Evolutionary conservation across 2,113 vertebrate genomes (phyloP).

Genomic region (Salvator merianae): DNA sequence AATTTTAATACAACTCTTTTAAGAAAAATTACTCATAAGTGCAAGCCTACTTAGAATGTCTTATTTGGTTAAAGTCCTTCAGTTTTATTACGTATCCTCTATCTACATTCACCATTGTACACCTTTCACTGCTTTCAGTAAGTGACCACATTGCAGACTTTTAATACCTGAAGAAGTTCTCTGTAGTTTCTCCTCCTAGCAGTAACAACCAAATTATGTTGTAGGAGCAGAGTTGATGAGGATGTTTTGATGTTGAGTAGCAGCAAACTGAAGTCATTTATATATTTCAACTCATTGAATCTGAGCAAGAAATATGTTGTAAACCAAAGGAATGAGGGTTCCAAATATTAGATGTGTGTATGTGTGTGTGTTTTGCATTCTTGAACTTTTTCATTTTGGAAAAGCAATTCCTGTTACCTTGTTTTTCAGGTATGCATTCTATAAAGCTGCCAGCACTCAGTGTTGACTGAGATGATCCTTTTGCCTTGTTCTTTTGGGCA

Average conservation of each 20-base stretch:
- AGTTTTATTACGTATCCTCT: neutral
- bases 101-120: neutral
- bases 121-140: neutral
- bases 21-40: too few species aligned
- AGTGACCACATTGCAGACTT: neutral
- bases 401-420: neutral
- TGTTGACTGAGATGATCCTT: neutral
- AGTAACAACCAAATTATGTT: neutral
- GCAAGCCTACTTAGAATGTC: too few species aligned
- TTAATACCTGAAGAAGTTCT: neutral
- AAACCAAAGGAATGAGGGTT: neutral
- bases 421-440: neutral
- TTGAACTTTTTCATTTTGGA: neutral
- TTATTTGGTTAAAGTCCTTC: too few species aligned
- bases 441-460: neutral
- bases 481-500: neutral
- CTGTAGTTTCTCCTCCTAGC: neutral
- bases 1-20: too few species aligned
- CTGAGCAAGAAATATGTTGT: neutral
- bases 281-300: neutral
- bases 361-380: neutral
- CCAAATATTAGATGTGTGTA: neutral
- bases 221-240: neutral
- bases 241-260: neutral
- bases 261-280: neutral